Conservation (phyloP, 2,797 vertebrate genomes). For the Takifugu rubripes region DNA sequence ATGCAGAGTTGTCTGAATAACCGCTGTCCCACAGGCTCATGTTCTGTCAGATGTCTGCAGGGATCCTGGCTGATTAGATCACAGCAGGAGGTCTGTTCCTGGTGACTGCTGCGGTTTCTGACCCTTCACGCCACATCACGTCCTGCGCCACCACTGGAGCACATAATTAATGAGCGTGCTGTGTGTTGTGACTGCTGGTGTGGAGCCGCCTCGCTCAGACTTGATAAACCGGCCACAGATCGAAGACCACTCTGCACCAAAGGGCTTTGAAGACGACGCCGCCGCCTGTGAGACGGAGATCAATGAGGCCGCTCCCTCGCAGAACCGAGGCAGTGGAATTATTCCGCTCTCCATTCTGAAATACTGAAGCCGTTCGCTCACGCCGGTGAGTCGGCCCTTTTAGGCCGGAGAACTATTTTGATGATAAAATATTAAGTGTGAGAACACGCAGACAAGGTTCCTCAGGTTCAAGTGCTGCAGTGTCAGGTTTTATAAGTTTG, state of each 20-base stretch:
- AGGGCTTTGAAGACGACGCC: constrained; percentile 80
- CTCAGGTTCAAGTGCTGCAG: no score
- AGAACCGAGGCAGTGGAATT: no score
- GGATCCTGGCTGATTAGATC: constrained; percentile 9
- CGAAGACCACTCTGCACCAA: constrained; percentile 67
- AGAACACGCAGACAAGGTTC: no score
- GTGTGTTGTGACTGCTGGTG: constrained; percentile 65
- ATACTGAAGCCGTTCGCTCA: no score
- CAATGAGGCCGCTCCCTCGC: constrained; percentile 73
- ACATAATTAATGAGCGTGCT: constrained; percentile 72
- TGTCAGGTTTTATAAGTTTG: no score
- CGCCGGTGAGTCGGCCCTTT: no score
- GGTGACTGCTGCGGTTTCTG: constrained; percentile 59
- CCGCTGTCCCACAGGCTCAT: neutral
- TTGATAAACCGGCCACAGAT: constrained; percentile 79
- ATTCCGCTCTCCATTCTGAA: no score
- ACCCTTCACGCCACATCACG: constrained; percentile 56
- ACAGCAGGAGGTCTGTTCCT: constrained; percentile 22
- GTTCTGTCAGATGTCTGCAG: no score
- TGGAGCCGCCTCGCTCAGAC: constrained; percentile 73
- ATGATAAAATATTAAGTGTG: no score
- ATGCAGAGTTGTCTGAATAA: no score
- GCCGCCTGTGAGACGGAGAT: constrained; percentile 74
- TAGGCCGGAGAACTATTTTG: no score
- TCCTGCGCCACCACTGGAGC: constrained; percentile 59